Base-by-base conservation (phyloP, 2,113 vertebrate species). In the Chinchilla lanigera region DNA sequence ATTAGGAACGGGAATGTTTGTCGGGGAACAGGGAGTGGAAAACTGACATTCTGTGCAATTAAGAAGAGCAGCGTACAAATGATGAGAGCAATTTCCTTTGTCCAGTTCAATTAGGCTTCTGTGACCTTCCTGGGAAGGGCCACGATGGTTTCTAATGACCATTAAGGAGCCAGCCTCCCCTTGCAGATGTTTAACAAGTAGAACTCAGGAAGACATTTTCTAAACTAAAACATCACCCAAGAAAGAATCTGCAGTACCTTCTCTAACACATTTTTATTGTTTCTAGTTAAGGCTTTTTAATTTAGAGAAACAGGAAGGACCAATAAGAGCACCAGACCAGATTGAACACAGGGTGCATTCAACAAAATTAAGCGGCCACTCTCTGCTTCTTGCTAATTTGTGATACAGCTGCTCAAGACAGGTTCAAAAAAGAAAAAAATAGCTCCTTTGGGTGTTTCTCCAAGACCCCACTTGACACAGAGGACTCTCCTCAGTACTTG, bases 51-150 rank as follows among this genome's bases (percentile, higher is more conserved):
- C 54, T 58, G 95, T 96, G 94, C 95, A 97, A 96, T 97, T 97
- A 98, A 89, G 86, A 97, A 96, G 82, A 61, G 69, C 88, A 96
- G 92, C 95, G 56, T 82, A 90, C 92, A 97, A 95, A 91, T 47
- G 71, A 96, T 88, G 95, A 90, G 92, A 94, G 82, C 95, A 86
- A 97, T 97, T 98, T 98, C 95, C 97, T 97, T 96, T 95, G 86
- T 86, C 73, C 94, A 86, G 90, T 94, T 95, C 86, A 88, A 96
- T 94, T 86, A 96, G 90, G 61, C 84, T 93, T 91, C 85, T 95
- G 90, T 96, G 97, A 97, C 94, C 95, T 97, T 97, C 95, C 96
- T 95, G 90, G 90, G 85, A 96, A 97, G 78, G 88, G 90, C 71
- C 95, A 90, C 3, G 41, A 83, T 33, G 77, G 35, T 28, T 88